phyloP scores from a whole-genome alignment of 2,113 vertebrate genomes.

The Tichodroma muraria region DNA sequence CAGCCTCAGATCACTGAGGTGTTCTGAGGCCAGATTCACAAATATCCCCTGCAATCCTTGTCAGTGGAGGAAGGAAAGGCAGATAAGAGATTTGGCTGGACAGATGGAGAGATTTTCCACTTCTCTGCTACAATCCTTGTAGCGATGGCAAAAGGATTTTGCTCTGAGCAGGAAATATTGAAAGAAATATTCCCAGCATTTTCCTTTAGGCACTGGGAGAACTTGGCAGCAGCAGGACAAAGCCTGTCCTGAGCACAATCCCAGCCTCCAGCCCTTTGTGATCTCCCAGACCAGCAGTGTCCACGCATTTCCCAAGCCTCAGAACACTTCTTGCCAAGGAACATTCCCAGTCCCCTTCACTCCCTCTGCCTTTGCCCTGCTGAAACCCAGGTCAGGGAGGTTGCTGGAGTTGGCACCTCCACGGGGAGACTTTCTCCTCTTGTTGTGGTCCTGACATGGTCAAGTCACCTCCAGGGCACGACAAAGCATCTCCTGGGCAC shows the following conservation, averaged over 20 bases:
- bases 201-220: not conserved
- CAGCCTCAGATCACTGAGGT: not conserved
- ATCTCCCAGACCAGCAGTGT: not conserved
- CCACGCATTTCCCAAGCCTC: not conserved
- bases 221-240: not conserved
- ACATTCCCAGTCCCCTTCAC: not conserved
- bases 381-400: not conserved
- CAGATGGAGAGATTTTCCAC: not conserved
- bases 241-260: not conserved
- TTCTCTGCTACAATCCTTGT: not conserved
- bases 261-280: not conserved
- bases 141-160: not conserved
- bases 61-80: not conserved
- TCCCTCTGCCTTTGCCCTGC: not conserved
- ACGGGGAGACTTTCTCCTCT: not conserved
- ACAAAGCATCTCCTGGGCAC: not conserved
- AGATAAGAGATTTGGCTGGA: not conserved
- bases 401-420: fast-evolving
- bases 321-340: not conserved
- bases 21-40: not conserved
- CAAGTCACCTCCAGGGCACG: fast-evolving
- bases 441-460: not conserved
- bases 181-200: not conserved
- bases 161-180: not conserved
- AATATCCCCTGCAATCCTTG: not conserved